phyloP scores from a whole-genome alignment of 2,797 vertebrate genomes.

The Cuculus canorus region DNA sequence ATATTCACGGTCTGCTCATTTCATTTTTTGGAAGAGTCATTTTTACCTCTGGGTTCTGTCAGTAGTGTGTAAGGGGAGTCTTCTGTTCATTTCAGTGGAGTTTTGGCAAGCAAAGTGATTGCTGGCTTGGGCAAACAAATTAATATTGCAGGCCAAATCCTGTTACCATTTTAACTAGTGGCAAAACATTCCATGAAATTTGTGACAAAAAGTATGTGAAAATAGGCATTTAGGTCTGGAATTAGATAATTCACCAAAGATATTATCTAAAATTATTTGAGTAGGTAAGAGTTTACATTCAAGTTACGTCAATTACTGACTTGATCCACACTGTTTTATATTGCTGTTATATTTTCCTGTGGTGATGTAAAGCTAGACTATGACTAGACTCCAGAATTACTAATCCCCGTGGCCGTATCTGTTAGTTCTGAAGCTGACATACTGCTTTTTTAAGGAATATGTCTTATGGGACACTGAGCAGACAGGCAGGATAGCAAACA shows the following conservation, averaged over 20 bases:
- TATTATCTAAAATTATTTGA: neutral
- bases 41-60: conserved; percentile 47
- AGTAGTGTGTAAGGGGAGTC: neutral
- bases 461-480: neutral
- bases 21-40: conserved; percentile 16
- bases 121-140: neutral
- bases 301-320: neutral
- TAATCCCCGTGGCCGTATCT: neutral
- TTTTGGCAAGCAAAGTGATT: conserved; percentile 11
- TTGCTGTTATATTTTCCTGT: neutral
- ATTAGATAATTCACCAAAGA: neutral
- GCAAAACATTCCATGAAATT: neutral
- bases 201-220: neutral
- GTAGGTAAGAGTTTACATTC: neutral
- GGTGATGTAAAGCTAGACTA: neutral
- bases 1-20: conserved; percentile 2
- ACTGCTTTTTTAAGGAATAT: neutral
- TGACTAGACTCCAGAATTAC: neutral
- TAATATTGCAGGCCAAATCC: neutral
- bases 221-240: neutral
- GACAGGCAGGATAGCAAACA: neutral
- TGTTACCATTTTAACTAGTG: neutral
- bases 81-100: neutral
- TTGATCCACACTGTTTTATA: neutral
- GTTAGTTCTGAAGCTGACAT: neutral